phyloP scores from a whole-genome alignment of 2,888 invertebrate genomes.

The Acanthopleura granulata region DNA sequence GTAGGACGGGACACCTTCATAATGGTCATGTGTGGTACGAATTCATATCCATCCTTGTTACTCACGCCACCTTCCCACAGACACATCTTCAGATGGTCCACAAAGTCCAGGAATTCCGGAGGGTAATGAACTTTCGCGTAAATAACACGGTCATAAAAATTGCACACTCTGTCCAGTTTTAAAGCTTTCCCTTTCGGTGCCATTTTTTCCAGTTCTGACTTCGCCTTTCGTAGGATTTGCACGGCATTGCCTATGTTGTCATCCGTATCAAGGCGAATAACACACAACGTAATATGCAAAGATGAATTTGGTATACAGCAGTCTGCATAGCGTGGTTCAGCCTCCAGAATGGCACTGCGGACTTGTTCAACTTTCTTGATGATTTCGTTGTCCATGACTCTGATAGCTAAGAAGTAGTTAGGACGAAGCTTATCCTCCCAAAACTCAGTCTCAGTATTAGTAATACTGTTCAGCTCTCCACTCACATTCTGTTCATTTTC shows the following conservation, averaged over 20 bases:
- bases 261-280: slow-evolving; percentile 64
- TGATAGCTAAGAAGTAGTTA: slow-evolving; percentile 68
- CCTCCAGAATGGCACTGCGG: slow-evolving; percentile 61
- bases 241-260: slow-evolving; percentile 55
- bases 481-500: slow-evolving; percentile 30
- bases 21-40: slow-evolving; percentile 70
- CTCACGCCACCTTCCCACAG: slow-evolving; percentile 59
- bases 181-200: slow-evolving; percentile 47
- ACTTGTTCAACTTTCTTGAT: slow-evolving; percentile 50
- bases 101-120: slow-evolving; percentile 57
- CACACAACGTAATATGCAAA: slow-evolving; percentile 69
- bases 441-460: slow-evolving; percentile 24
- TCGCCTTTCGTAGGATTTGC: slow-evolving; percentile 44
- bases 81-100: slow-evolving; percentile 56
- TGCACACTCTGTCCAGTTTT: slow-evolving; percentile 58
- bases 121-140: slow-evolving; percentile 65
- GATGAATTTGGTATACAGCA: slow-evolving; percentile 62
- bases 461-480: slow-evolving; percentile 24
- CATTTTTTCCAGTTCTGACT: slow-evolving; percentile 42
- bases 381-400: slow-evolving; percentile 61
- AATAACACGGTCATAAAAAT: slow-evolving; percentile 68
- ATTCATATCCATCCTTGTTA: slow-evolving; percentile 66
- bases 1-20: slow-evolving; percentile 67
- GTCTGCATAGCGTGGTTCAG: slow-evolving; percentile 59
- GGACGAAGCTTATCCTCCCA: slow-evolving; percentile 63